Conservation (phyloP, 2,797 vertebrate genomes). For the Perodicticus potto region DNA sequence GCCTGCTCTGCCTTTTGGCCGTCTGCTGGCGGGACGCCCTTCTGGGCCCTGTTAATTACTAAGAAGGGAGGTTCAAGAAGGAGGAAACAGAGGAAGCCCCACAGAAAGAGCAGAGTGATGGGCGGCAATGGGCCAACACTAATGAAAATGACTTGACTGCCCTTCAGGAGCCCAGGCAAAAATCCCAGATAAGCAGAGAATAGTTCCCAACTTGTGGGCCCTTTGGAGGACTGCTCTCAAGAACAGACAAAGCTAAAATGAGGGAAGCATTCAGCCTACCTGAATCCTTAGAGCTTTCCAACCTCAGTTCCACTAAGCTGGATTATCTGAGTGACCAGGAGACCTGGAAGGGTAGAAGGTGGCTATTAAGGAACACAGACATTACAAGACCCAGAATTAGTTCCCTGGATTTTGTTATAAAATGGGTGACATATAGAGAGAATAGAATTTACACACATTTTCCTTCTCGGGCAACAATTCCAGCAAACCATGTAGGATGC, state of each 20-base stretch:
- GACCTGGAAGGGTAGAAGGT: rapidly evolving
- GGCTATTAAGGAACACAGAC: neutral
- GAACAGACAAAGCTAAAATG: neutral
- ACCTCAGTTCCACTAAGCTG: neutral
- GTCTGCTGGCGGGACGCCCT: constrained; percentile 70
- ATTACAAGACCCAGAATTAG: neutral
- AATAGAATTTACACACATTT: neutral
- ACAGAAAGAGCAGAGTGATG: neutral
- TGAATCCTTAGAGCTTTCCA: neutral
- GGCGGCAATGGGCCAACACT: neutral
- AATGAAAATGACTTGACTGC: neutral
- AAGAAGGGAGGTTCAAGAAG: neutral
- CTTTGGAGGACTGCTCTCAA: neutral
- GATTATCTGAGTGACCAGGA: neutral
- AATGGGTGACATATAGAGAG: neutral
- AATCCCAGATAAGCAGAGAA: neutral
- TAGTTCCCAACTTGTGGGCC: neutral
- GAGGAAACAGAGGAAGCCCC: neutral
- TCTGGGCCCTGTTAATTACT: constrained; percentile 65
- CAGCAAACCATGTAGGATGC: neutral
- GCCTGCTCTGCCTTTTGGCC: constrained; percentile 83
- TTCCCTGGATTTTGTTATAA: neutral
- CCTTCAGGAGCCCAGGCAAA: neutral
- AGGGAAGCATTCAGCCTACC: neutral
- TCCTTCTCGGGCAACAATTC: neutral